Evolutionary conservation across 2,797 vertebrate genomes (phyloP).

Genomic region (Lindbergichthys nudifrons): DNA sequence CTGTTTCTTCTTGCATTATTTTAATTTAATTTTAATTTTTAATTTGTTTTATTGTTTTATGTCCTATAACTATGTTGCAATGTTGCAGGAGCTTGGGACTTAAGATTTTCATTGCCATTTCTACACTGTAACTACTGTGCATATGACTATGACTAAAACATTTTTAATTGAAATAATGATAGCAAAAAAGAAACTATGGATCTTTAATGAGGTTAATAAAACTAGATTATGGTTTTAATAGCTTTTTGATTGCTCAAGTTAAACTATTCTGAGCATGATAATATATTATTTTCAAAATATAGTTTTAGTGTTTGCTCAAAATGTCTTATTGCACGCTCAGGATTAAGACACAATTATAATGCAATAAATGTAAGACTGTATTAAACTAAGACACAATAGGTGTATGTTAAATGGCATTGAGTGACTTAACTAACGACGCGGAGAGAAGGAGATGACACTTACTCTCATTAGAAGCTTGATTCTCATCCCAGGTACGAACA

Average conservation of each 20-base stretch:
- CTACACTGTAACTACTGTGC: too few species aligned
- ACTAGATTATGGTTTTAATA: background rate
- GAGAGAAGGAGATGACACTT: conserved; percentile 69
- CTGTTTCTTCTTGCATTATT: too few species aligned
- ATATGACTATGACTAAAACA: too few species aligned
- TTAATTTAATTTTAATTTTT: too few species aligned
- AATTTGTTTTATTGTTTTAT: too few species aligned
- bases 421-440: background rate
- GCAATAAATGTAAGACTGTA: background rate
- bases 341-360: background rate
- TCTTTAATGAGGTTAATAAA: background rate
- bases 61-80: too few species aligned
- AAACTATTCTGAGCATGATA: background rate
- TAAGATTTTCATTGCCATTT: too few species aligned
- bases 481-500: conserved; percentile 96
- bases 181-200: too few species aligned
- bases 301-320: background rate
- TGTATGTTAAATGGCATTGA: background rate
- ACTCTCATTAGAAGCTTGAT: conserved; percentile 94
- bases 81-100: too few species aligned
- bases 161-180: too few species aligned
- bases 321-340: background rate
- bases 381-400: background rate
- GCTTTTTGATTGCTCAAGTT: background rate
- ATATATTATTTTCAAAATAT: background rate